These are phyloP conservation scores for Zaprionus capensis DNA, from an alignment of 1,140 invertebrate genomes.

Conservation along the genomic window DNA sequence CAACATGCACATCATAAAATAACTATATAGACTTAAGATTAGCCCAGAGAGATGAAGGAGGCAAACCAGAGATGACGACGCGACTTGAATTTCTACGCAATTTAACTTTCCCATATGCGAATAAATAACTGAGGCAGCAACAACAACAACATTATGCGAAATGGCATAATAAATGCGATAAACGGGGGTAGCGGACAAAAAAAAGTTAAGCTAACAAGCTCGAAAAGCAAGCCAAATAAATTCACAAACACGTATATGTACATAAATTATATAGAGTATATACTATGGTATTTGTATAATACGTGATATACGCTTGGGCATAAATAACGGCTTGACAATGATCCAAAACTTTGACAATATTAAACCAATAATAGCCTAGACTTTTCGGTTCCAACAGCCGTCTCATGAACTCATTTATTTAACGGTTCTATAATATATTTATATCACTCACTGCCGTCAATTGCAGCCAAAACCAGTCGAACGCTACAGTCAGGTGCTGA, in stretches of 20 bases:
- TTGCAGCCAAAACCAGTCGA: constrained; percentile 28
- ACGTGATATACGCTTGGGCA: constrained; percentile 8
- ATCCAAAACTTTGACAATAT: constrained; percentile 58
- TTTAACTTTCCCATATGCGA: constrained; percentile 71
- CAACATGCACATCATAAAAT: constrained; percentile 78
- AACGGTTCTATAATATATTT: background rate
- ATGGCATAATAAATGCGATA: constrained; percentile 77
- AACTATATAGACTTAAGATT: constrained; percentile 61
- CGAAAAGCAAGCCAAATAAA: constrained; percentile 24
- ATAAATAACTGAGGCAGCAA: constrained; percentile 42
- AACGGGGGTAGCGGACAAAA: constrained; percentile 33
- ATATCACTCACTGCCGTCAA: background rate
- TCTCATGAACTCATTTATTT: background rate
- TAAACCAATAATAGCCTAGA: constrained; percentile 68
- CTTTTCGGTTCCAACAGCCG: constrained; percentile 15
- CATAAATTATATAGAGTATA: constrained; percentile 32
- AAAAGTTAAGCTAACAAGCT: constrained; percentile 64
- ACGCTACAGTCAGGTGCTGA: too few relatives aligned
- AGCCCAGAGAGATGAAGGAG: constrained; percentile 16
- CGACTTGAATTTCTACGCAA: constrained; percentile 79
- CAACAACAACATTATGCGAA: constrained; percentile 44
- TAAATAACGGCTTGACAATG: constrained; percentile 4
- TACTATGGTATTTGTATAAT: constrained; percentile 33
- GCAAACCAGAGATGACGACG: constrained; percentile 47
- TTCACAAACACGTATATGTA: constrained; percentile 46